Conservation (phyloP, 1,140 invertebrate genomes). For the Zaprionus davidi region DNA sequence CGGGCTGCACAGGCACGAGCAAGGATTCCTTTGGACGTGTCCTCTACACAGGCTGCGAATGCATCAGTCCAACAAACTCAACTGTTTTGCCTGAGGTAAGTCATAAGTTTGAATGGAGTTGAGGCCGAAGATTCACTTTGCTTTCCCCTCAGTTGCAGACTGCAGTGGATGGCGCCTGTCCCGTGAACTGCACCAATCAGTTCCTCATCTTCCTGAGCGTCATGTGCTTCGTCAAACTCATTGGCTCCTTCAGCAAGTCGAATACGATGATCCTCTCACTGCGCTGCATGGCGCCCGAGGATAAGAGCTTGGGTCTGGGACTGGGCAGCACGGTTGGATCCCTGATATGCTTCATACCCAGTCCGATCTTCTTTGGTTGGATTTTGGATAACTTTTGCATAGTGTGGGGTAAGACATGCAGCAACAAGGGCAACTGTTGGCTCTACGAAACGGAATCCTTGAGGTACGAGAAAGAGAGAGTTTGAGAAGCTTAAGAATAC, state of each 20-base stretch:
- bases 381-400: slow-evolving; percentile 89
- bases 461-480: slow-evolving; percentile 83
- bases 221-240: slow-evolving; percentile 88
- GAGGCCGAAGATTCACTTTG: too few species aligned
- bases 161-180: slow-evolving; percentile 86
- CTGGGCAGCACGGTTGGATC: slow-evolving; percentile 87
- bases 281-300: slow-evolving; percentile 88
- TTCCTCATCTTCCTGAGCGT: slow-evolving; percentile 88
- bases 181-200: slow-evolving; percentile 87
- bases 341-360: slow-evolving; percentile 89
- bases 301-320: slow-evolving; percentile 89
- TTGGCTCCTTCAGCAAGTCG: slow-evolving; percentile 87
- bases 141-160: slow-evolving; percentile 23
- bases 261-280: slow-evolving; percentile 88
- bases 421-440: slow-evolving; percentile 90
- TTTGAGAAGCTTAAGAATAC: not conserved
- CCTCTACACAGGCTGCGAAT: slow-evolving; percentile 62
- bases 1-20: slow-evolving; percentile 86
- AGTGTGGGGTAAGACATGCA: slow-evolving; percentile 90
- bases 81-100: slow-evolving; percentile 7
- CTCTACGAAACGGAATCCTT: slow-evolving; percentile 88
- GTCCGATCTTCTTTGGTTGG: slow-evolving; percentile 89
- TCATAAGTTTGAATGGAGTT: not conserved
- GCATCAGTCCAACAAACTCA: slow-evolving; percentile 22
- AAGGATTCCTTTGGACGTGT: slow-evolving; percentile 67